Percentiles rank a stretch among this genome's conserved stretches.
phyloP scores from a whole-genome alignment of 2,113 vertebrate genomes.

The Mugil cephalus region DNA sequence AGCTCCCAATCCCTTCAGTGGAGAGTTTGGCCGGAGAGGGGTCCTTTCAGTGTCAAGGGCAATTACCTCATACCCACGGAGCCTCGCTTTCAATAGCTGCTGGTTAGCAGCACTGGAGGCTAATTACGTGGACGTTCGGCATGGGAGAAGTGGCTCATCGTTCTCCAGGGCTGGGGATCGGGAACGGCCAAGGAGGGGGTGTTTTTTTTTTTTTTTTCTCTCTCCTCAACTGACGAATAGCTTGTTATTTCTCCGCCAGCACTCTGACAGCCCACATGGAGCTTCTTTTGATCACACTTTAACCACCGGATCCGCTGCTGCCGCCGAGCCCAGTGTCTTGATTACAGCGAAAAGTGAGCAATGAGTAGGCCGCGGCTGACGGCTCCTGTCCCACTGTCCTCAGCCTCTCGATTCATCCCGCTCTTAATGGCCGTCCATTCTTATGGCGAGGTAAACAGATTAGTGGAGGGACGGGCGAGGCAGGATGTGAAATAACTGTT shows the following conservation, averaged over 20 bases:
- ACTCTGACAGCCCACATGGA: conserved; percentile 35
- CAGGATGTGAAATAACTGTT: conserved; percentile 31
- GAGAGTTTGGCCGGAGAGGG: conserved; percentile 40
- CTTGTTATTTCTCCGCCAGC: conserved; percentile 55
- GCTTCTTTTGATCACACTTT: conserved; percentile 57
- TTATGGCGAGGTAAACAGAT: conserved; percentile 41
- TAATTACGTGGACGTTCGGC: conserved; percentile 58
- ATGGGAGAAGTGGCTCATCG: conserved; percentile 42
- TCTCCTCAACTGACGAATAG: conserved; percentile 27
- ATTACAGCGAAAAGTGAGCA: conserved; percentile 19
- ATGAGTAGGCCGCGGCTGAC: conserved; percentile 23
- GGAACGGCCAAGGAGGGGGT: conserved; percentile 38
- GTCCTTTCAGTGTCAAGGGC: conserved; percentile 62
- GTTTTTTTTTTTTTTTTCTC: conserved; percentile 22
- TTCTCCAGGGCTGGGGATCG: conserved; percentile 43
- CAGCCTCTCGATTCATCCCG: conserved; percentile 44
- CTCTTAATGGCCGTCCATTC: conserved; percentile 39
- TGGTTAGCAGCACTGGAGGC: conserved; percentile 46
- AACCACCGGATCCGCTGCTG: conserved; percentile 14
- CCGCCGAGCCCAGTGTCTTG: conserved; percentile 9
- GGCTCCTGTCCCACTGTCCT: conserved; percentile 39
- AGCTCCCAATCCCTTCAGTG: conserved; percentile 47
- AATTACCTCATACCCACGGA: conserved; percentile 60
- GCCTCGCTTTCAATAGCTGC: conserved; percentile 58
- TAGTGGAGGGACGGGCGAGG: conserved; percentile 11